Evolutionary conservation across 1,140 invertebrate species (phyloP), one percentile per base, ranked within the genome.

Genomic region (Aphidius gifuensis): DNA sequence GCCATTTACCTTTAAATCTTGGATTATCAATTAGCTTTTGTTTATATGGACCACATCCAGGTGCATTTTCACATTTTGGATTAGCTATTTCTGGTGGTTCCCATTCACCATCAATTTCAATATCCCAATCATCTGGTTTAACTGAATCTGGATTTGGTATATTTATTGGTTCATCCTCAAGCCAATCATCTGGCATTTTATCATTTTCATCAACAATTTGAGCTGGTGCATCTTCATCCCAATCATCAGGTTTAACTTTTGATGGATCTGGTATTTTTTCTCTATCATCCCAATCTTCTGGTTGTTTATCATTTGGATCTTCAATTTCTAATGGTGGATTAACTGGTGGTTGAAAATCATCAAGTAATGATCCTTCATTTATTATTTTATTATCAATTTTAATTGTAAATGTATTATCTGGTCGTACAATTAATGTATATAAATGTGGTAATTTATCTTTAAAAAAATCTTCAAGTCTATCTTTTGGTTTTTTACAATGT

Each of bases 71-170:
- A 76, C 96, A 98, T n/a, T 85, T 85, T 0, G 96, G 94, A 83
- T 99, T 99, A 63, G 88, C 86, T 42, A 98, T 89, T 57, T 96
- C 82, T 1, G 96, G 92, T 16, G 97, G 88, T 81, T 99, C 97
- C 96, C 97, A 99, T 78, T 94, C 91, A 1, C 97, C 97, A 83
- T 99, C 97, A 89, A 99, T 99, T 67, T 97, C 94, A 53, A 91
- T 87, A 81, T 99, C 97, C 97, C 97, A 99, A 78, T 99, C 96
- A 1, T 86, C 85, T 0, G 96, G 97, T 82, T 95, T 96, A 43
- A 85, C 80, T 7, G 95, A 92, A 49, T 89, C 86, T 0, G 93
- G 88, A 82, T 98, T 96, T 66, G 94, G 87, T 63, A 98, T 90
- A 76, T 91, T 90, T 50, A 89, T 85, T 1, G 91, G 87, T 79